Evolutionary conservation across 2,797 vertebrate genomes (phyloP), one percentile per base, ranked within the genome.

Genomic region (Gouania willdenowi): DNA sequence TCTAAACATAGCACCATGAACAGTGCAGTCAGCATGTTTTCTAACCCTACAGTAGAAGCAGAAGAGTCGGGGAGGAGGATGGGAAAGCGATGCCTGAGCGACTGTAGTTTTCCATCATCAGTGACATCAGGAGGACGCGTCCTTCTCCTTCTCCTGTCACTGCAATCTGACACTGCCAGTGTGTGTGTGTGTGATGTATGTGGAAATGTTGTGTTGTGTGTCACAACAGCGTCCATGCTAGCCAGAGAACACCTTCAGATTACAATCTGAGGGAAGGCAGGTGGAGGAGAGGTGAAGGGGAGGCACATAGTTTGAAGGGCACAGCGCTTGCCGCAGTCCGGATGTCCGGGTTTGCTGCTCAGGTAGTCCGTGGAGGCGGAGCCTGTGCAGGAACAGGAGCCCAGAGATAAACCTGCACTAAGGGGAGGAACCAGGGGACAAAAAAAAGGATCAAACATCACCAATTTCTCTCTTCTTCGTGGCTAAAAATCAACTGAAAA

Each of bases 251-350:
- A n/a, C n/a, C n/a, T n/a, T n/a, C n/a, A n/a, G n/a, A n/a, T n/a
- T n/a, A n/a, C n/a, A n/a, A n/a, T n/a, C n/a, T n/a, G n/a, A n/a
- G n/a, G n/a, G n/a, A n/a, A n/a, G n/a, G n/a, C n/a, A n/a, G n/a
- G n/a, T n/a, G n/a, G n/a, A n/a, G n/a, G n/a, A n/a, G 60, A 72
- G 55, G 55, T 66, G 65, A 83, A 74, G 77, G 75, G 76, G 62
- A 76, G n/a, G 22, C 25, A 8, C 11, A n/a, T n/a, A n/a, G n/a
- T n/a, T 6, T 0, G 41, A 77, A 79, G 77, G 79, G 77, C 76
- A 56, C 50, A 12, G 6, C 30, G 29, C 37, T 43, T 71, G 68
- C 61, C 30, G 65, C 66, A 70, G 41, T 52, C 60, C 47, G 46
- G 22, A 56, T 52, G 77, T 84, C 78, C 71, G 67, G 66, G 44